Evolutionary conservation across 92 coral and sea anemone species (phyloP).

Genomic region (Epizoanthus ramosus): DNA sequence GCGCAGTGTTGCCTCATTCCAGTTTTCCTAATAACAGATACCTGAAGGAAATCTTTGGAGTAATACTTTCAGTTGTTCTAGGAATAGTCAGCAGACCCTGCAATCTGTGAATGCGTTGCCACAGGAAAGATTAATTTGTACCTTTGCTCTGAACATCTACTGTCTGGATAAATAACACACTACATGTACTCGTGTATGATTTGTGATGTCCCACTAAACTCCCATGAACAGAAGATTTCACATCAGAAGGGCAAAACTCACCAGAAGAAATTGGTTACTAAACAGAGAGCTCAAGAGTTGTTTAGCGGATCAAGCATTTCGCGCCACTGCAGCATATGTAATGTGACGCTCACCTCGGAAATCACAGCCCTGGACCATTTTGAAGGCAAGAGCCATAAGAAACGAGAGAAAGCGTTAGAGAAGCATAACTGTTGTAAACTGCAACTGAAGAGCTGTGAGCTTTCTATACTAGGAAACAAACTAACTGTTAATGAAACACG

Average conservation of each 20-base stretch:
- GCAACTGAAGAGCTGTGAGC: background rate
- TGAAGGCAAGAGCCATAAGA: constrained; percentile 61
- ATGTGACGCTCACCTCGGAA: constrained; percentile 60
- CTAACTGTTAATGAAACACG: background rate
- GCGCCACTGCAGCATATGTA: constrained; percentile 58
- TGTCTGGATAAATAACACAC: background rate
- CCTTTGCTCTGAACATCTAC: background rate
- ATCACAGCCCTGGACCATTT: constrained; percentile 64
- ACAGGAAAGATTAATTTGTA: too few relatives aligned
- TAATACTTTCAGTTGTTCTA: background rate
- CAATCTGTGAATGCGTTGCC: too few relatives aligned
- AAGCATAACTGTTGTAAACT: constrained; percentile 38
- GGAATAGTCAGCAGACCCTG: too few relatives aligned
- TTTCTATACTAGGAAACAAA: background rate
- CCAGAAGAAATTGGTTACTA: constrained; percentile 47
- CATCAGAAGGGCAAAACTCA: constrained; percentile 63
- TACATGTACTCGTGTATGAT: constrained; percentile 56
- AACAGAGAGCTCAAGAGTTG: constrained; percentile 51
- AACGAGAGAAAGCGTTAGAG: constrained; percentile 51
- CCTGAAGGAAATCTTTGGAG: background rate
- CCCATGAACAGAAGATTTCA: constrained; percentile 51
- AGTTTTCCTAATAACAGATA: background rate
- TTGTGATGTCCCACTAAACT: constrained; percentile 61
- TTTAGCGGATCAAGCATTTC: constrained; percentile 50
- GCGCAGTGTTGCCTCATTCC: background rate